These are phyloP conservation scores for Elaeidobius kamerunicus DNA, from an alignment of 2,888 invertebrate genomes.

Conservation along the genomic window DNA sequence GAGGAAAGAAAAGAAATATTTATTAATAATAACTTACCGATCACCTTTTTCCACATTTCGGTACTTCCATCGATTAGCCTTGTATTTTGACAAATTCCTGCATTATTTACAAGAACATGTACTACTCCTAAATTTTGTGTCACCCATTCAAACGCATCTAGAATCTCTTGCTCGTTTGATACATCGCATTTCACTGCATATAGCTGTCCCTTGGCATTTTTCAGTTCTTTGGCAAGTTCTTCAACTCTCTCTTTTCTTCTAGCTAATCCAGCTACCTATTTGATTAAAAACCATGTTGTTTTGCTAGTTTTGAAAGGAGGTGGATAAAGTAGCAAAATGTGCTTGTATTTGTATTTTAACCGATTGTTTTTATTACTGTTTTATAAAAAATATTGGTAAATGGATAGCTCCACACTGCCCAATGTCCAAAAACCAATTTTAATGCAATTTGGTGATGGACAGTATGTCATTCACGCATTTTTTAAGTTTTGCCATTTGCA, in stretches of 20 bases:
- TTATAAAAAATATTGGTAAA: too few relatives aligned
- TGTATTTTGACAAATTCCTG: slow-evolving; percentile 29
- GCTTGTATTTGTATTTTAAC: too few relatives aligned
- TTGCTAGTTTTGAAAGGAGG: too few relatives aligned
- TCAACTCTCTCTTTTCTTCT: slow-evolving; percentile 31
- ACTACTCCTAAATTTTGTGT: slow-evolving; percentile 33
- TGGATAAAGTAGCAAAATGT: too few relatives aligned
- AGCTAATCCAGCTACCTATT: slow-evolving; percentile 35
- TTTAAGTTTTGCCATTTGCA: too few relatives aligned
- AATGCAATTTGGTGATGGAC: too few relatives aligned
- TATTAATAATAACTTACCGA: too few relatives aligned
- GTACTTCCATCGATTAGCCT: slow-evolving; percentile 30
- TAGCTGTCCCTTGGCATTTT: slow-evolving; percentile 29
- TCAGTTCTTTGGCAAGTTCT: slow-evolving; percentile 24
- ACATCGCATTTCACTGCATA: slow-evolving; percentile 34
- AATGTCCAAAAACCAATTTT: background rate
- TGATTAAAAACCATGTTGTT: too few relatives aligned
- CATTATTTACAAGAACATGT: slow-evolving; percentile 36
- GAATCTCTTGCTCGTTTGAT: slow-evolving; percentile 33
- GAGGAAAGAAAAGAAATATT: too few relatives aligned
- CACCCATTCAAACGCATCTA: slow-evolving; percentile 33
- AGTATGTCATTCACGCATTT: too few relatives aligned
- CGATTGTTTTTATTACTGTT: too few relatives aligned
- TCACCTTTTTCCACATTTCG: slow-evolving; percentile 28
- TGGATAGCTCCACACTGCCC: background rate